phyloP scores from a whole-genome alignment of 1,140 invertebrate species.

The Helicoverpa armigera region DNA sequence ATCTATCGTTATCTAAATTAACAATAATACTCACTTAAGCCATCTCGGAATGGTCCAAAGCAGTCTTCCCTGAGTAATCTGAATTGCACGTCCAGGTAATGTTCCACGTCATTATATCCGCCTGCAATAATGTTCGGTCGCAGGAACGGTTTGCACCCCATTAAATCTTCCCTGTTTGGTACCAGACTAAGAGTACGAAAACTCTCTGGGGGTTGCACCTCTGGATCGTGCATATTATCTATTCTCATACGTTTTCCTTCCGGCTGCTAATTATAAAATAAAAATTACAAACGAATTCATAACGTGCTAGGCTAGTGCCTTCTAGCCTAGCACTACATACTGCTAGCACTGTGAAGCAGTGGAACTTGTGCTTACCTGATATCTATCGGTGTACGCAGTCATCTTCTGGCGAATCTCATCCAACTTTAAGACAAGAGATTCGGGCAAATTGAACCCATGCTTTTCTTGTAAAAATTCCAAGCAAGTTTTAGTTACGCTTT shows the following conservation, averaged over 20 bases:
- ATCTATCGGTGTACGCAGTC: constrained; percentile 62
- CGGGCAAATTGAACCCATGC: constrained; percentile 69
- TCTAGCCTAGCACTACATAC: no score
- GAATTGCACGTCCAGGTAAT: constrained; percentile 94
- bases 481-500: constrained; percentile 67
- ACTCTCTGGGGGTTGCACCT: constrained; percentile 77
- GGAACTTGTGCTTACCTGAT: constrained; percentile 55
- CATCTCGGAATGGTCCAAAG: constrained; percentile 87
- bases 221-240: constrained; percentile 1
- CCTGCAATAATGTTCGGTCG: constrained; percentile 88
- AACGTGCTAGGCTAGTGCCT: no score
- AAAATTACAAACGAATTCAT: background rate
- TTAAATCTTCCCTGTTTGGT: constrained; percentile 70
- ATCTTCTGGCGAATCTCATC: constrained; percentile 69
- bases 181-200: constrained; percentile 85
- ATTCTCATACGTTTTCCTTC: background rate
- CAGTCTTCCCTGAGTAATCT: constrained; percentile 92
- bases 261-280: background rate
- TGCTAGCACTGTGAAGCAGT: background rate
- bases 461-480: constrained; percentile 72
- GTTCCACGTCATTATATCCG: constrained; percentile 88
- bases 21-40: constrained; percentile 75
- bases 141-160: constrained; percentile 60
- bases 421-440: constrained; percentile 67
- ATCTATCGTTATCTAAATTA: no score